Evolutionary conservation across 2,888 invertebrate species (phyloP).

Genomic region (Chesias legatella): DNA sequence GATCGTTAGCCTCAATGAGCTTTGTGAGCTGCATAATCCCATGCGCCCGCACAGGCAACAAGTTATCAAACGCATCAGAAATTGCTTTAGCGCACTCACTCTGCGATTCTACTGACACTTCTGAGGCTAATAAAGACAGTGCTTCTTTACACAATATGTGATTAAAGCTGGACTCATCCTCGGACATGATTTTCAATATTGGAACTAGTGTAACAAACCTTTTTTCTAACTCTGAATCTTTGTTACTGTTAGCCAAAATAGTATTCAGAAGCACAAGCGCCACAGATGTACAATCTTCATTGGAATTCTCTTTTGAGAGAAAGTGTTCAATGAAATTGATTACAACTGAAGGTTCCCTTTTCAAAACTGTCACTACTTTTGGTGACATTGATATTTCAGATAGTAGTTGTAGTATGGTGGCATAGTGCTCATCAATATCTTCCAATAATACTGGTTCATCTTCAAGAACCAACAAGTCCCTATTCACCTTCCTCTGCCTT

Average conservation of each 20-base stretch:
- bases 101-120: constrained; percentile 34
- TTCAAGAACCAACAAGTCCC: constrained; percentile 53
- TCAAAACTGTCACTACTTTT: constrained; percentile 62
- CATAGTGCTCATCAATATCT: constrained; percentile 58
- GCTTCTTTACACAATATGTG: constrained; percentile 59
- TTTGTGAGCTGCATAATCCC: constrained; percentile 86
- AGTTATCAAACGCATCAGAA: constrained; percentile 83
- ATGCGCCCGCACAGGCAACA: constrained; percentile 90
- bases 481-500: constrained; percentile 39
- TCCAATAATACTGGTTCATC: constrained; percentile 51
- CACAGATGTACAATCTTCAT: constrained; percentile 64
- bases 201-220: constrained; percentile 52
- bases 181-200: constrained; percentile 43
- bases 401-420: constrained; percentile 70
- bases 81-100: constrained; percentile 82
- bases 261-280: constrained; percentile 66
- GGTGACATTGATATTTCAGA: constrained; percentile 71
- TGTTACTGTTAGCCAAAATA: constrained; percentile 51
- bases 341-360: constrained; percentile 62
- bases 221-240: constrained; percentile 33
- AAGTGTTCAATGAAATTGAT: constrained; percentile 71
- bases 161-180: constrained; percentile 43
- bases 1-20: constrained; percentile 84
- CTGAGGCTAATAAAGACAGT: constrained; percentile 46
- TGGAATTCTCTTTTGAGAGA: constrained; percentile 44